Evolutionary conservation across 2,113 vertebrate species (phyloP).

Genomic region (Rhynchomys soricoides): DNA sequence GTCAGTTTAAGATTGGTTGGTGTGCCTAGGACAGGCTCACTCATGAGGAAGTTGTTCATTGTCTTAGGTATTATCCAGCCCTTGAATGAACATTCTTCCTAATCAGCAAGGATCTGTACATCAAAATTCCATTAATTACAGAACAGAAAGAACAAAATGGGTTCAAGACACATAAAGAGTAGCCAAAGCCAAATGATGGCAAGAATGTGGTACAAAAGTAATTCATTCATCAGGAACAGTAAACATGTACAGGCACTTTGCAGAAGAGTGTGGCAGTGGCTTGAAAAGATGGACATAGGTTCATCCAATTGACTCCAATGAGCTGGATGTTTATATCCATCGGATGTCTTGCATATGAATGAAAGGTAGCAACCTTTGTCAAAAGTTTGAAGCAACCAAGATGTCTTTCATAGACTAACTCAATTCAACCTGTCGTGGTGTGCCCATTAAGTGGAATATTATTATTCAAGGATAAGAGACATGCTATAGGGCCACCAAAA

Average conservation of each 20-base stretch:
- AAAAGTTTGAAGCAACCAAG: background rate
- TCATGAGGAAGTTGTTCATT: background rate
- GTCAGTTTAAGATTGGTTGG: background rate
- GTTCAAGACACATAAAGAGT: background rate
- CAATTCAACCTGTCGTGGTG: background rate
- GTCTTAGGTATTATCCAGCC: background rate
- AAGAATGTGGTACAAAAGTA: background rate
- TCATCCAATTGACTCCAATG: background rate
- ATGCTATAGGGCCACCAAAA: background rate
- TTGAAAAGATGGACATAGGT: background rate
- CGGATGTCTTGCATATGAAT: background rate
- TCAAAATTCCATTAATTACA: background rate
- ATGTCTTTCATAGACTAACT: background rate
- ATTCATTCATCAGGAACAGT: background rate
- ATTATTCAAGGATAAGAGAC: slow-evolving; percentile 2
- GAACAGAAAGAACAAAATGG: background rate
- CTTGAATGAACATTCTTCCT: background rate
- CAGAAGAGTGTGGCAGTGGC: background rate
- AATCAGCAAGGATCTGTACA: background rate
- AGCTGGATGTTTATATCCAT: background rate
- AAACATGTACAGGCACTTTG: background rate
- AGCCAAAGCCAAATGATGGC: background rate
- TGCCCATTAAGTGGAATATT: background rate
- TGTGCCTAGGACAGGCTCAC: background rate
- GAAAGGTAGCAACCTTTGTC: background rate